Evolutionary conservation across 2,797 vertebrate genomes (phyloP).

Genomic region (Columba guinea): DNA sequence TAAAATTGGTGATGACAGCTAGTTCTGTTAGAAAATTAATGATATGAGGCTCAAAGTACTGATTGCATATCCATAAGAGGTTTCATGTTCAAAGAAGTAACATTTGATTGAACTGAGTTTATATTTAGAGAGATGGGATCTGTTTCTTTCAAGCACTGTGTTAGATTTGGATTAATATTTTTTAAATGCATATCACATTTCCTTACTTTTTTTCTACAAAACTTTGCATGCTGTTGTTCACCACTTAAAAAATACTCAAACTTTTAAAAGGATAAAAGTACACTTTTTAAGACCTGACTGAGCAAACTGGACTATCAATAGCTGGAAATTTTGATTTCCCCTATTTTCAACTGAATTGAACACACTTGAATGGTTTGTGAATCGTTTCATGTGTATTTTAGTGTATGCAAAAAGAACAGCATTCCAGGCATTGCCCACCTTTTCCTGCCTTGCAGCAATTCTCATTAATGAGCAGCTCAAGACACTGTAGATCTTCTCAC

Average conservation of each 20-base stretch:
- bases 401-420: background rate
- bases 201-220: background rate
- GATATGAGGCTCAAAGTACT: constrained; percentile 30
- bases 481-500: background rate
- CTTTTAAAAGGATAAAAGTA: background rate
- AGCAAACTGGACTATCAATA: background rate
- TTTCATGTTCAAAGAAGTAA: constrained; percentile 38
- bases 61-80: constrained; percentile 32
- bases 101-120: constrained; percentile 20
- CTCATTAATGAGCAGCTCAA: background rate
- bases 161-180: background rate
- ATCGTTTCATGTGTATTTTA: background rate
- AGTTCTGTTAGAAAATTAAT: constrained; percentile 52
- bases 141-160: background rate
- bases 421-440: background rate
- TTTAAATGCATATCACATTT: background rate
- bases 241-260: background rate
- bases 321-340: background rate
- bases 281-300: background rate
- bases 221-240: background rate
- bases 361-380: background rate
- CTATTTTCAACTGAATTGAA: background rate
- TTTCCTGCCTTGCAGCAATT: background rate
- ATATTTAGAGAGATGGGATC: constrained; percentile 13
- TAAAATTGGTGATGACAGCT: background rate